phyloP scores from a whole-genome alignment of 2,113 vertebrate genomes.

The Thalassoma bifasciatum region DNA sequence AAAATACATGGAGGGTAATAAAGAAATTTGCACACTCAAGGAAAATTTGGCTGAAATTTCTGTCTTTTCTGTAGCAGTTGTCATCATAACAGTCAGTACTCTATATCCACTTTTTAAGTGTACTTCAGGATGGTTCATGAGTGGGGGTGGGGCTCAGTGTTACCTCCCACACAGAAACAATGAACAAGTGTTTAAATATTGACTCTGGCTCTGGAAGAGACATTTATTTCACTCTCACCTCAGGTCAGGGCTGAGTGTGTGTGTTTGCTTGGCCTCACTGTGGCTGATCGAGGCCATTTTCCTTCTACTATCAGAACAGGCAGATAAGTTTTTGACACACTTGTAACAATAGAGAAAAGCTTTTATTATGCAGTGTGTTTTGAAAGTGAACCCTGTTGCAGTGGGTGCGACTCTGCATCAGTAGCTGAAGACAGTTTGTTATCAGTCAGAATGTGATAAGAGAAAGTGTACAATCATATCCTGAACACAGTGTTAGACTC shows the following conservation, averaged over 20 bases:
- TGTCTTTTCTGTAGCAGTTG: neutral
- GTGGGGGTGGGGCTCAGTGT: slow-evolving; percentile 32
- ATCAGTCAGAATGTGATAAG: neutral
- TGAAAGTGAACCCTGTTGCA: neutral
- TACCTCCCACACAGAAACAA: slow-evolving; percentile 61
- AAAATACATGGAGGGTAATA: too few species aligned
- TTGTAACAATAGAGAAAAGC: slow-evolving; percentile 6
- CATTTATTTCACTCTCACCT: slow-evolving; percentile 52
- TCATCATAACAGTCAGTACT: neutral
- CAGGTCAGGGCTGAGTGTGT: slow-evolving; percentile 58
- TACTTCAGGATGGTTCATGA: neutral
- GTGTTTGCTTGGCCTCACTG: slow-evolving; percentile 47
- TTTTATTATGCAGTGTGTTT: slow-evolving; percentile 30
- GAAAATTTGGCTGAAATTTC: neutral
- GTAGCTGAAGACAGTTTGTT: neutral
- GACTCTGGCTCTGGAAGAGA: slow-evolving; percentile 58
- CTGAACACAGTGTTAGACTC: slow-evolving; percentile 62
- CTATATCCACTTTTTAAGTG: neutral
- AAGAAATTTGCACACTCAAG: too few species aligned
- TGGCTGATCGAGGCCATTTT: slow-evolving; percentile 57
- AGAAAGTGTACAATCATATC: slow-evolving; percentile 41
- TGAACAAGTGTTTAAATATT: slow-evolving; percentile 70
- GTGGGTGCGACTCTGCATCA: neutral
- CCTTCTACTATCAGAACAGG: slow-evolving; percentile 24
- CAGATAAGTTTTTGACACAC: slow-evolving; percentile 16